Percentiles rank a stretch among this genome's conserved stretches.
Conservation (phyloP, 1,140 invertebrate genomes). For the Dreissena polymorpha region DNA sequence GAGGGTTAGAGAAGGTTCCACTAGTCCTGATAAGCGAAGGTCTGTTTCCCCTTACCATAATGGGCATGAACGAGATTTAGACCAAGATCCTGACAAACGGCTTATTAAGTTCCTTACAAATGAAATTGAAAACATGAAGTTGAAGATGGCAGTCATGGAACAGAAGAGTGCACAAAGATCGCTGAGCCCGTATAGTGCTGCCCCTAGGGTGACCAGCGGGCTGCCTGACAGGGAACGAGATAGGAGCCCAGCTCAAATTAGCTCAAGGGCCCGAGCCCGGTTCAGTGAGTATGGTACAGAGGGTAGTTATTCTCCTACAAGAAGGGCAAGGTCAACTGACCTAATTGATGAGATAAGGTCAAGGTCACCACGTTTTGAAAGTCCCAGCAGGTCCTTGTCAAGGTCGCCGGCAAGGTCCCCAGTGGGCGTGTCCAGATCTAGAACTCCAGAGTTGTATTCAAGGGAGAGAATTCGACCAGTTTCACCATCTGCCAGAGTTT, state of each 20-base stretch:
- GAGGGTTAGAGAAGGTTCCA: constrained; percentile 20
- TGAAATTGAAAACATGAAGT: constrained; percentile 66
- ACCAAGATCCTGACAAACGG: constrained; percentile 52
- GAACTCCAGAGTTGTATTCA: constrained; percentile 50
- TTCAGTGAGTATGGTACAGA: constrained; percentile 33
- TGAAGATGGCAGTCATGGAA: constrained; percentile 65
- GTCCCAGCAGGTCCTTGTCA: constrained; percentile 23
- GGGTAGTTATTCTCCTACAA: constrained; percentile 46
- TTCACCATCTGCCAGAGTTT: constrained; percentile 48
- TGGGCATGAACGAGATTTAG: constrained; percentile 11
- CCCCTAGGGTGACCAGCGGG: constrained; percentile 15
- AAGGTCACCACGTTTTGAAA: constrained; percentile 49
- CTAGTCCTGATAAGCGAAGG: constrained; percentile 40
- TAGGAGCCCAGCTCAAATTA: constrained; percentile 46
- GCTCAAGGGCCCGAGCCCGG: constrained; percentile 50
- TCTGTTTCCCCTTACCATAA: constrained; percentile 33
- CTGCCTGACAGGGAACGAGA: constrained; percentile 55
- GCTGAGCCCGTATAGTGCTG: constrained; percentile 24
- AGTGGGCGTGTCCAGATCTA: constrained; percentile 45
- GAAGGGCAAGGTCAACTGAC: constrained; percentile 37
- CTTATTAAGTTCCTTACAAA: constrained; percentile 59
- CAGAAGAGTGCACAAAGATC: constrained; percentile 36
- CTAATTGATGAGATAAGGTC: constrained; percentile 35
- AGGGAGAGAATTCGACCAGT: constrained; percentile 44
- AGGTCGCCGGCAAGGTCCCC: constrained; percentile 43